These are phyloP conservation scores for Sphenodon punctatus DNA, from an alignment of 2,797 vertebrate genomes.

Conservation along the genomic window DNA sequence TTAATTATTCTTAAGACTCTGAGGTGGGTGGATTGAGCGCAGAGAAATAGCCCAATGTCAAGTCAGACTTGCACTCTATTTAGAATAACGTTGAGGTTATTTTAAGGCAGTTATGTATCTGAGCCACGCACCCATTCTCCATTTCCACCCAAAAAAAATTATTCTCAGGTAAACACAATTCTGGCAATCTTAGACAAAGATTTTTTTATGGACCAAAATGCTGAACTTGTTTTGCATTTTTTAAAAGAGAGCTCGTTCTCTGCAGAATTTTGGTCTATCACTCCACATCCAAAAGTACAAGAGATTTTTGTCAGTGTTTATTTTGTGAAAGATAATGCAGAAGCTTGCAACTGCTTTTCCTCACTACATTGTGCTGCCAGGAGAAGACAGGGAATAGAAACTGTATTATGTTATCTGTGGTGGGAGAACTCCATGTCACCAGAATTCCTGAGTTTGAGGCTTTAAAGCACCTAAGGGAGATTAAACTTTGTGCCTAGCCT, in stretches of 20 bases:
- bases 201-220: slow-evolving; percentile 18
- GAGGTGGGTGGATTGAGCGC: not conserved
- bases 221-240: slow-evolving; percentile 36
- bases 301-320: slow-evolving; percentile 53
- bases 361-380: not conserved
- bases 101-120: slow-evolving; percentile 35
- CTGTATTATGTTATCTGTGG: not conserved
- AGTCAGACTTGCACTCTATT: slow-evolving; percentile 46
- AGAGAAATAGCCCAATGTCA: slow-evolving; percentile 32
- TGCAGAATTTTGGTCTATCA: no score
- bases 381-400: slow-evolving; percentile 8
- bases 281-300: slow-evolving; percentile 43
- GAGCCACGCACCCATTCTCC: slow-evolving; percentile 51
- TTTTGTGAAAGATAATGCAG: not conserved
- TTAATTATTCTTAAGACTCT: slow-evolving; percentile 15
- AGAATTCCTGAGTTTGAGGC: not conserved
- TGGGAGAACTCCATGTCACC: not conserved
- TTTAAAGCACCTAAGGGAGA: not conserved
- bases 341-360: not conserved
- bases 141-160: slow-evolving; percentile 18
- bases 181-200: slow-evolving; percentile 32
- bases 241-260: no score
- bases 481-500: slow-evolving; percentile 3
- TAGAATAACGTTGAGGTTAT: slow-evolving; percentile 39
- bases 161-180: slow-evolving; percentile 14